phyloP scores from a whole-genome alignment of 2,113 vertebrate genomes.

The Pygoscelis adeliae region DNA sequence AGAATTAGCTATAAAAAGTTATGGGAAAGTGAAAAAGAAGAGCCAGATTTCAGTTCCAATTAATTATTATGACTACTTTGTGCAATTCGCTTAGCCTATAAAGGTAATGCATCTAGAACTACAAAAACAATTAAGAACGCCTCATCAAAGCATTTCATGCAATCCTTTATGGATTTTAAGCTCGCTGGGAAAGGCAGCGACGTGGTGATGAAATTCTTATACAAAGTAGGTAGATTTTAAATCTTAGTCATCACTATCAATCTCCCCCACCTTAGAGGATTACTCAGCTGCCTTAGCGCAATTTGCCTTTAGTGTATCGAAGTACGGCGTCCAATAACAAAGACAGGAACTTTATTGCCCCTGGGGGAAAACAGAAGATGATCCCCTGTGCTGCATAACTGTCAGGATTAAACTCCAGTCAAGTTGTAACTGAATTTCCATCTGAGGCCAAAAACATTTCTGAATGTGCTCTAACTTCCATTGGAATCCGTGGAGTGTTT shows the following conservation, averaged over 20 bases:
- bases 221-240: background rate
- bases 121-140: background rate
- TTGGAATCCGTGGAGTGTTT: background rate
- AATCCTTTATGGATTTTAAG: background rate
- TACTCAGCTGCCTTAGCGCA: background rate
- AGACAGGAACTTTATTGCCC: background rate
- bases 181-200: background rate
- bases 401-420: background rate
- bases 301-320: background rate
- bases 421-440: background rate
- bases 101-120: background rate
- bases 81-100: background rate
- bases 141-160: constrained; percentile 10
- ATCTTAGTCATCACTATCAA: background rate
- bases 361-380: background rate
- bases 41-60: background rate
- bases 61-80: background rate
- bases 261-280: background rate
- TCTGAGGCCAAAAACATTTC: background rate
- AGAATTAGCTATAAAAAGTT: background rate
- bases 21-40: background rate
- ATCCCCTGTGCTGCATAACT: background rate
- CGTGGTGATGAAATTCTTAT: background rate
- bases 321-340: background rate
- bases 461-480: background rate